Base-by-base conservation (phyloP, 2,888 invertebrate genomes). In the Lepidocyrtinus sp. region DNA sequence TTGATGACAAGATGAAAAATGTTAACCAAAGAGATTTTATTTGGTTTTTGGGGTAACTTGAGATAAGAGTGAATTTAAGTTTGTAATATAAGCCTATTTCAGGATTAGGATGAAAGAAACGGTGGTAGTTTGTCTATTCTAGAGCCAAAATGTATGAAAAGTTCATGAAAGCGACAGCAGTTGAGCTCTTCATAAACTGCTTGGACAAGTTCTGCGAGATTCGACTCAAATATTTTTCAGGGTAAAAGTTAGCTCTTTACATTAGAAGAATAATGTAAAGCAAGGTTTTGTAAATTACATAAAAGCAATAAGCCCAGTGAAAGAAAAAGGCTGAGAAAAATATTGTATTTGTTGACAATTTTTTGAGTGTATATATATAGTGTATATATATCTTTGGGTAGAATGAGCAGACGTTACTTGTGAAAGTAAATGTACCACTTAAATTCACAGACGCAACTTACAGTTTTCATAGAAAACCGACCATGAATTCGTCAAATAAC, bases 391-490 rank as follows among this genome's bases (percentile, higher is more conserved):
- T 19, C n/a, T 71, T 45, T 71, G 70, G 26, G 65, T 19, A 71
- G 71, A 71, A 76, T 76, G 77, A 64, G 77, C 71, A 77, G 77
- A 77, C 77, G 77, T 77, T 77, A 77, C 77, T 77, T 77, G 77
- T 77, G 77, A 77, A 77, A 77, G 77, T 77, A 77, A 77, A 77
- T 77, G 77, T 65, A 71, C 77, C 77, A 77, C 77, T 77, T 77
- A 77, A 77, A 77, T 77, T 77, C 59, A 71, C 70, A 67, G 77
- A 77, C 77, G 77, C 77, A 77, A 77, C 71, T 77, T 77, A 62
- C 63, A 24, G 9, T 77, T 73, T 77, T 77, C 77, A 77, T 70
- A 67, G 62, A 61, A 77, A 75, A 71, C 50, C 36, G 59, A 61
- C 50, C 22, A 71, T 77, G 77, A 77, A 65, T 71, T 59, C 67